A percentile compares a stretch with the other conserved stretches of the same genome.
Evolutionary conservation across 1,140 invertebrate genomes (phyloP).

Genomic region (Aleiodes sp.): DNA sequence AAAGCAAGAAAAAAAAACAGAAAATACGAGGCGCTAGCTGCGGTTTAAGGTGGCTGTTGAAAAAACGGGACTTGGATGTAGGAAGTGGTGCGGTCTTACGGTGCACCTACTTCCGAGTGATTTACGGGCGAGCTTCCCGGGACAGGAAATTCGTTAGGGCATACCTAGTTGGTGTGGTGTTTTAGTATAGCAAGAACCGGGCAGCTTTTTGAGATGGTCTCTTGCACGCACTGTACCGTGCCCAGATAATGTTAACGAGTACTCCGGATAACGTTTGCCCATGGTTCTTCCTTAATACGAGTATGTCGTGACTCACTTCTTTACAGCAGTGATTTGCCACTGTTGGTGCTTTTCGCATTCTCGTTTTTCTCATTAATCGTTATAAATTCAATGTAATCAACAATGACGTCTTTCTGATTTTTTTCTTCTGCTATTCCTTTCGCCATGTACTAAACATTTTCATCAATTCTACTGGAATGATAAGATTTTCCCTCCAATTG

Average conservation of each 20-base stretch:
- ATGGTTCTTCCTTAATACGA: slow-evolving; percentile 39
- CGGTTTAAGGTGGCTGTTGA: slow-evolving; percentile 29
- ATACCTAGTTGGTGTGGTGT: slow-evolving; percentile 25
- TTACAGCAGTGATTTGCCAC: slow-evolving; percentile 28
- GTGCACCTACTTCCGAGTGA: slow-evolving; percentile 39
- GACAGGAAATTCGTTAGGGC: slow-evolving; percentile 44
- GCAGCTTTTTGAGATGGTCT: slow-evolving; percentile 34
- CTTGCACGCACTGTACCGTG: slow-evolving; percentile 38
- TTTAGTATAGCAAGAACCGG: slow-evolving; percentile 4
- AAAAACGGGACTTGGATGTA: slow-evolving; percentile 25
- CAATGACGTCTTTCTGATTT: not conserved
- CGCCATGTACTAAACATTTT: not conserved
- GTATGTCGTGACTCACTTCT: slow-evolving; percentile 40
- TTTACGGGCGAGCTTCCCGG: slow-evolving; percentile 38
- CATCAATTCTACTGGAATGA: not conserved
- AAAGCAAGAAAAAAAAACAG: not conserved
- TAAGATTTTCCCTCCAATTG: not conserved
- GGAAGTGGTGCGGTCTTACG: slow-evolving; percentile 30
- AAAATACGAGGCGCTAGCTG: slow-evolving; percentile 1
- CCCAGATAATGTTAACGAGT: slow-evolving; percentile 42
- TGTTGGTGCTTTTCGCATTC: slow-evolving; percentile 6
- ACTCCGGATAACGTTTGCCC: slow-evolving; percentile 33
- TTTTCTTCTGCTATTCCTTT: not conserved
- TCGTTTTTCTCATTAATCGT: slow-evolving; percentile 15
- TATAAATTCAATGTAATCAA: slow-evolving; percentile 15